Base-by-base conservation (phyloP, 2,113 vertebrate genomes). In the Etheostoma spectabile region DNA sequence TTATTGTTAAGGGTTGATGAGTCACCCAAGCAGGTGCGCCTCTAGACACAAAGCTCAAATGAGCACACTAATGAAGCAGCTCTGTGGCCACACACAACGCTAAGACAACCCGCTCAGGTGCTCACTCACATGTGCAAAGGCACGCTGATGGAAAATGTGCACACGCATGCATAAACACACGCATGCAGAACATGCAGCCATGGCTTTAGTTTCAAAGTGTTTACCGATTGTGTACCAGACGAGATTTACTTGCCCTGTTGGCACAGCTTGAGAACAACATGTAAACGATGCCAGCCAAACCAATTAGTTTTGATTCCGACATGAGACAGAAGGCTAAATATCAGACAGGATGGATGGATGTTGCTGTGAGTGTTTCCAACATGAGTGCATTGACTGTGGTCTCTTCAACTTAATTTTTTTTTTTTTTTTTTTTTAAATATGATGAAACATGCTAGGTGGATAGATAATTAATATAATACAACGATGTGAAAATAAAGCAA, bases 221-320 rank as follows among this genome's bases (percentile, higher is more conserved):
- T 85, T 74, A 74, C 84, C 71, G 69, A 83, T 85, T 79, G 70
- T 84, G 77, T 73, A 77, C 77, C 83, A 86, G 85, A 81, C 80
- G 77, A 85, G 79, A 86, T 88, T 79, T 69, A 69, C 76, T 88
- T 82, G 85, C 70, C 73, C 80, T 71, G 72, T 66, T 91, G 89
- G 87, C 87, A 87, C 70, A 73, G 87, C 80, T 91, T 82, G 84
- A 85, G 73, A 89, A 86, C 85, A 86, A 86, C 84, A 79, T 84
- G 85, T 86, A 84, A 90, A 79, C 30, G 69, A 70, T 77, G 84
- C 85, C 88, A 86, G 88, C 81, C 84, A 79, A 89, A 71, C 76
- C 87, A 86, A 80, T 92, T 91, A 91, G 86, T 87, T 90, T 89
- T 90, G 85, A 91, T 91, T 83, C 86, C 77, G 88, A 92, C 82